Evolutionary conservation across 2,888 invertebrate species (phyloP), one percentile per base, ranked within the genome.

Genomic region (Hypselothyrea guttata): DNA sequence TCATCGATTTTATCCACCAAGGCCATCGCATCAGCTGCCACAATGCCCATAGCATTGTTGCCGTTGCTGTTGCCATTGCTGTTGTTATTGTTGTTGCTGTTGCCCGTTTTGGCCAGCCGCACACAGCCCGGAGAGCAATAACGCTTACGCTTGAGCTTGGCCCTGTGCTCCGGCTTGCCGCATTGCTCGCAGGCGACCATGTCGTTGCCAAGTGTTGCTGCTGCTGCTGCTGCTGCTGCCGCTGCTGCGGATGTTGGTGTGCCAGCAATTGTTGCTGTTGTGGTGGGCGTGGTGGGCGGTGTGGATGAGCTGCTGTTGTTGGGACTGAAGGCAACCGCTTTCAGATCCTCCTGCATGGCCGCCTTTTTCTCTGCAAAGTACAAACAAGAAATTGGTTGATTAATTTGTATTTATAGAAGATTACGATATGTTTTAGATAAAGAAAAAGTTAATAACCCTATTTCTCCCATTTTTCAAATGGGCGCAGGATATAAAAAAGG

Each of bases 101-200:
- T 11, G 18, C 75, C n/a, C n/a, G n/a, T 93, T 47, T 89, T 90
- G 12, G 89, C 82, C 42, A 85, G 79, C 1, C 89, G 87, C 1
- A 94, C 93, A 90, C 96, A 96, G 12, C 92, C 91, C 16, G 93
- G 91, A 0, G 95, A 94, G 86, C 96, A 96, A 86, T 94, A 96
- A 38, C 95, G 91, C 86, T 94, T 94, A 75, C 94, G 94, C 87
- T 94, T 95, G 79, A 95, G 92, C 85, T 94, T 94, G 1, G 92
- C 88, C 56, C 92, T 91, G 41, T 92, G 90, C 78, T 93, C 94
- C 12, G 92, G 88, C 71, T 93, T 94, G 28, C 95, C 94, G 46
- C 96, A 96, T 61, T 92, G 92, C 88, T 96, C 95, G 85, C 96
- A 96, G 72, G 88, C 86, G 9, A 88, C 77, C 83, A 87, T 88